Evolutionary conservation across 2,888 invertebrate genomes (phyloP).

Genomic region (Palloptera scutellata): DNA sequence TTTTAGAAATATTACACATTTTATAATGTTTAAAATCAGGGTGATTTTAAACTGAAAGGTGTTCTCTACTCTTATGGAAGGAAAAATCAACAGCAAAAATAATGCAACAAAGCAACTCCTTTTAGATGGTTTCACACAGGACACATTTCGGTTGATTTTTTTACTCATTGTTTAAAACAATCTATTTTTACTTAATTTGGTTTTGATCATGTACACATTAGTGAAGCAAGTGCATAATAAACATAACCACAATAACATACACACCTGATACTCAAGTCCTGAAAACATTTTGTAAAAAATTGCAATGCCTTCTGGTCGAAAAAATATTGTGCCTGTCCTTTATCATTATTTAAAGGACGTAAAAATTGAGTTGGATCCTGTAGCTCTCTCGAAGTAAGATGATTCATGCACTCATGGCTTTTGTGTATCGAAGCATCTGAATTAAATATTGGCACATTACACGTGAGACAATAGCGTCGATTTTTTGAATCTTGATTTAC

Average conservation of each 20-base stretch:
- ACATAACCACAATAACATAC: conserved; percentile 24
- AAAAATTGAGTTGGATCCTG: conserved; percentile 74
- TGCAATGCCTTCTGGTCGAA: conserved; percentile 75
- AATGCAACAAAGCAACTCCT: too few species aligned
- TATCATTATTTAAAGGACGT: conserved; percentile 74
- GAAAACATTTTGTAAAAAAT: conserved; percentile 72
- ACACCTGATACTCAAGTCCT: conserved; percentile 70
- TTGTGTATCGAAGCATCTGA: conserved; percentile 65
- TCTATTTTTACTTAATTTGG: too few species aligned
- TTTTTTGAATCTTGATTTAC: conserved; percentile 49
- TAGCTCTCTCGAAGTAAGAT: conserved; percentile 69
- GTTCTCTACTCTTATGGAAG: too few species aligned
- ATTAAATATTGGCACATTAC: conserved; percentile 67
- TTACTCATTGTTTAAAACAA: too few species aligned
- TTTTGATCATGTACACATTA: neutral
- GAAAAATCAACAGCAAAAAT: too few species aligned
- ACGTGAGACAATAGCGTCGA: conserved; percentile 73
- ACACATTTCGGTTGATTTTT: too few species aligned
- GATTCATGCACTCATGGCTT: conserved; percentile 67
- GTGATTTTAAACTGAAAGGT: too few species aligned
- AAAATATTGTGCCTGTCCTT: conserved; percentile 87
- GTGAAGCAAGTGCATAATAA: neutral
- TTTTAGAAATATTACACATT: too few species aligned
- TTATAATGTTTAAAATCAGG: too few species aligned
- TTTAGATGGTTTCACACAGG: too few species aligned